Base-by-base conservation (phyloP, 2,113 vertebrate genomes). In the Condylura cristata region DNA sequence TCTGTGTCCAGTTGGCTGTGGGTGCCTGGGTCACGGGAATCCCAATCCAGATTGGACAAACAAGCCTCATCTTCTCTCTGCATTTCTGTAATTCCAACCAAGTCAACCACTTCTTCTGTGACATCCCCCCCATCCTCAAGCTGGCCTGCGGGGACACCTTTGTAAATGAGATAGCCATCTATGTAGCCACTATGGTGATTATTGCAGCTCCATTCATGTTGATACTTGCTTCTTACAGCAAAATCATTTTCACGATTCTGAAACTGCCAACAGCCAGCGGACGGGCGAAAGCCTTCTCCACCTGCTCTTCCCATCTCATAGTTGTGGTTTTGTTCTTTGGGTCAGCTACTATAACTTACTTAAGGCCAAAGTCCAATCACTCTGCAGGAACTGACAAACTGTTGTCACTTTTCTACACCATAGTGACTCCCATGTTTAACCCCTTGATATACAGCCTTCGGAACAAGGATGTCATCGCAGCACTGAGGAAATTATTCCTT, bases 361-460 rank as follows among this genome's bases (percentile, higher is more conserved):
- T 88, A 16, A 11, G 51, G 34, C 68, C 58, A 12, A 65, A 83
- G 9, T 82, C 56, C 18, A 84, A 74, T n/a, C 44, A 83, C 3
- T 68, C 56, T 65, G 30, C 30, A 11, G 58, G 20, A n/a, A 37
- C 53, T 24, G 75, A 91, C 5, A 96, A 86, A 53, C 32, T 78
- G 13, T 24, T 93, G 1, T 96, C 88, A 48, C 61, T 94, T 48
- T 71, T 86, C 32, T 95, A 89, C 28, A 89, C 60, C 7, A 70
- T 93, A 37, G 39, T 91, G 5, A 89, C 61, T 0, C 82, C 91
- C 17, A 37, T 95, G 34, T 51, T 89, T 68, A 95, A 96, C 24
- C 79, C 74, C 1, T 82, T 74, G 34, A 93, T 93, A 60, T 83
- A 86, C 9, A 86, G 26, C 14, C 51, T 96, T 11, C 87, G 78